Evolutionary conservation across 2,888 invertebrate genomes (phyloP), one percentile per base, ranked within the genome.

Genomic region (Callyntrura sp.): DNA sequence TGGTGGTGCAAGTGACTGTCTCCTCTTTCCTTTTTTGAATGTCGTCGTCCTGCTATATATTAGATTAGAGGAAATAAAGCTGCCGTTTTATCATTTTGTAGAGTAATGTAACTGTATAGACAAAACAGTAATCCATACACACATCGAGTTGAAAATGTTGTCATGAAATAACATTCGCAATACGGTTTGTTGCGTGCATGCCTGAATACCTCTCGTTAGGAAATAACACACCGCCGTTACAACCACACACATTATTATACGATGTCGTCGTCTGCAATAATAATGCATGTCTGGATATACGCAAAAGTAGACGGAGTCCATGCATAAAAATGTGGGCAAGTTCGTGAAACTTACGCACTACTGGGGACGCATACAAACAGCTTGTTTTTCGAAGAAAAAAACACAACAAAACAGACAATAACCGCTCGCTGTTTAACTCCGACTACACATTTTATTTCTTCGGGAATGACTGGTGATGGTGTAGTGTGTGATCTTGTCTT

Each of bases 281-380:
- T 65, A 73, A 65, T 51, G 20, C 55, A 43, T 43, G 45, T 17
- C 12, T 12, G 60, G 2, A 35, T n/a, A n/a, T n/a, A 35, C 35
- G 35, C 35, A 35, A 65, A 65, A 65, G 23, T 25, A 65, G 14
- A 12, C 17, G 23, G 45, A 45, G 20, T 45, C 20, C 68, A 35
- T 60, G 20, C 20, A 51, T 43, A 17, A 8, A 57, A 57, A 23
- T 62, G 12, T 62, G 25, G 20, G 25, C n/a, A 45, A 45, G 35
- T 45, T 9, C 28, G 35, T 25, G 28, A 25, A 55, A 78, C 28
- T 25, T 51, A 25, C n/a, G 17, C 11, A 43, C 17, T 8, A 45
- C 78, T 8, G 9, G 25, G 70, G 73, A 62, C 60, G 88, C 88
- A 88, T 83, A 76, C 88, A 88, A 88, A 88, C 62, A 76, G 57